Evolutionary conservation across 2,797 vertebrate species (phyloP).

Genomic region (Poecilia gillii): DNA sequence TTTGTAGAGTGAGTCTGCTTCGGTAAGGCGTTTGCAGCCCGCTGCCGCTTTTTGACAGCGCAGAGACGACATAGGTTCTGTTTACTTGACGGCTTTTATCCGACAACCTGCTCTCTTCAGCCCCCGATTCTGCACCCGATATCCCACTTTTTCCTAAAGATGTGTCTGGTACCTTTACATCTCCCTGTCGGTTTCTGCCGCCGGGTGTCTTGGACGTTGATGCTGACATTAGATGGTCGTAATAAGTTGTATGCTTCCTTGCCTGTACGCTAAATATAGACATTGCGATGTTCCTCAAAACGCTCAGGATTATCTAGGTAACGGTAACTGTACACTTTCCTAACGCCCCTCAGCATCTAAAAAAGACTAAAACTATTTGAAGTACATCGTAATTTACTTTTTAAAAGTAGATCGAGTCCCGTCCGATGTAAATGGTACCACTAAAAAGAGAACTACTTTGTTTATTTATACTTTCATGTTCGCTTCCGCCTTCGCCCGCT

Average conservation of each 20-base stretch:
- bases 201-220: conserved; percentile 42
- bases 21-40: conserved; percentile 52
- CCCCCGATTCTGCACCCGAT: conserved; percentile 43
- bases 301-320: neutral
- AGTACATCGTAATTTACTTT: neutral
- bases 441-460: conserved; percentile 23
- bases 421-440: conserved; percentile 1
- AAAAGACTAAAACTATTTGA: neutral
- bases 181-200: conserved; percentile 23
- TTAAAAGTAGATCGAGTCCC: neutral
- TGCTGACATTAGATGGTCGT: conserved; percentile 64
- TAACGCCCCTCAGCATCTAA: neutral
- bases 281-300: conserved; percentile 47
- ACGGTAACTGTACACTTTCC: neutral
- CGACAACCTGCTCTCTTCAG: conserved; percentile 41
- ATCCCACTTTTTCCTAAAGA: conserved; percentile 8
- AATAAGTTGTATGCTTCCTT: conserved; percentile 69
- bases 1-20: conserved; percentile 80
- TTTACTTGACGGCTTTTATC: conserved; percentile 77
- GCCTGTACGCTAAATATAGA: conserved; percentile 71
- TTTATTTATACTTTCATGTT: conserved; percentile 57
- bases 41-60: conserved; percentile 65
- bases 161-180: conserved; percentile 33
- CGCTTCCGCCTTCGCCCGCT: conserved; percentile 76
- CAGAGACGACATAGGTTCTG: conserved; percentile 85